Evolutionary conservation across 2,797 vertebrate genomes (phyloP).

Genomic region (Urosaurus nigricauda): DNA sequence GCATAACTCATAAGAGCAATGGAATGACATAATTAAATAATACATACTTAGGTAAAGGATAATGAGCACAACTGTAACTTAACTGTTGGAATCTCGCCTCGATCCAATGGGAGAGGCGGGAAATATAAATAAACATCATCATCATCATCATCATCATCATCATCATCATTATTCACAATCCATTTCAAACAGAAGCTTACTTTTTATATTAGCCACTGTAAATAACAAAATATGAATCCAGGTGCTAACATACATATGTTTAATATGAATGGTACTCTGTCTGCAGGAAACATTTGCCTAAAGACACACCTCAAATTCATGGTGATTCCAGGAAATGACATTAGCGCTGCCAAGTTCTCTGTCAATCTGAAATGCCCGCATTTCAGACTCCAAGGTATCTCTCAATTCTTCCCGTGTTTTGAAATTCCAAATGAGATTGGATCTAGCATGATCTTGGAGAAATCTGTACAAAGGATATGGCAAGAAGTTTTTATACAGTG

Average conservation of each 20-base stretch:
- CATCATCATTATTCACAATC: no score
- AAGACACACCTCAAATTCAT: conserved; percentile 92
- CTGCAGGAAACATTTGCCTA: neutral
- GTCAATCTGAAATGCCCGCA: conserved; percentile 94
- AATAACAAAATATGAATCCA: neutral
- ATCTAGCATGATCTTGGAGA: conserved; percentile 93
- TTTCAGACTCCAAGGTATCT: conserved; percentile 95
- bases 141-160: no score
- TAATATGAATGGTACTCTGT: neutral
- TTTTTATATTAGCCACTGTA: neutral
- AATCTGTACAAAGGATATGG: conserved; percentile 82
- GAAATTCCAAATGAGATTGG: conserved; percentile 99
- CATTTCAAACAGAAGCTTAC: neutral
- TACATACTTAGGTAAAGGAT: neutral
- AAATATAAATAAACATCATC: no score
- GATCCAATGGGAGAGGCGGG: no score
- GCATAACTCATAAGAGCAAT: neutral
- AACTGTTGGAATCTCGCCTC: no score
- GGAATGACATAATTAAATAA: neutral
- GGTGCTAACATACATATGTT: neutral
- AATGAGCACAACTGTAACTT: neutral
- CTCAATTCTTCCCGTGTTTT: conserved; percentile 97
- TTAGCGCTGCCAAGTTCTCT: conserved; percentile 94
- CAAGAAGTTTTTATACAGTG: neutral
- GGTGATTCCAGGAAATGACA: conserved; percentile 98